These are phyloP conservation scores for Aromia moschata DNA, from an alignment of 2,888 invertebrate species.

Conservation along the genomic window DNA sequence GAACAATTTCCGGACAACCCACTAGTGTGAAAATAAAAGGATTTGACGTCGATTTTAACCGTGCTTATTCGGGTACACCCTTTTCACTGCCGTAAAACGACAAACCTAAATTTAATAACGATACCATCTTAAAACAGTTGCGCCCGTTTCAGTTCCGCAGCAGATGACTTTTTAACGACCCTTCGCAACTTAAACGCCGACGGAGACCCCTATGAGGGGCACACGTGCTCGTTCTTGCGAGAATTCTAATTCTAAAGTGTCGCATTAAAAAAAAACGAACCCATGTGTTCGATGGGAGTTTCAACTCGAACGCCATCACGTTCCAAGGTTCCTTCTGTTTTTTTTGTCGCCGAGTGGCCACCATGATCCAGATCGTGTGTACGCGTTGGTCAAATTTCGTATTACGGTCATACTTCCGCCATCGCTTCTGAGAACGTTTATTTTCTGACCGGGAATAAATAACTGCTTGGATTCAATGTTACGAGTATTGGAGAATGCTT, in stretches of 20 bases:
- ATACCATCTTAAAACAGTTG: too few species aligned
- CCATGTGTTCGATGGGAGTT: slow-evolving; percentile 2
- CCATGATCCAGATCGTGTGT: slow-evolving; percentile 4
- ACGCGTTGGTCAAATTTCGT: slow-evolving; percentile 3
- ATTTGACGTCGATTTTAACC: too few species aligned
- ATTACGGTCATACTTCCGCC: background rate
- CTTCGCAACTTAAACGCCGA: background rate
- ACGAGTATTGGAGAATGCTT: background rate
- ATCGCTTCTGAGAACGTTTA: background rate
- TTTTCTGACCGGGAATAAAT: background rate
- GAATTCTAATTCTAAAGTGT: background rate
- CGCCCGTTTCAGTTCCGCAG: too few species aligned
- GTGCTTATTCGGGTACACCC: too few species aligned
- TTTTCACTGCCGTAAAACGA: too few species aligned
- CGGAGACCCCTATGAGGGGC: background rate
- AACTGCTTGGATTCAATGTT: background rate
- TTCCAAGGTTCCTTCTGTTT: background rate
- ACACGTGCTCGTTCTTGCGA: background rate
- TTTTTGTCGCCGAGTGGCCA: background rate
- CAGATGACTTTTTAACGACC: background rate
- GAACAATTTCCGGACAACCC: too few species aligned
- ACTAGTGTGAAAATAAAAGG: too few species aligned
- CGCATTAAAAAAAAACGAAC: background rate
- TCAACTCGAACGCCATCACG: background rate
- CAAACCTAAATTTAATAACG: too few species aligned